A percentile compares a stretch with the other conserved stretches of the same genome.
phyloP scores from a whole-genome alignment of 2,888 invertebrate genomes.

The Tenthredo amoena region DNA sequence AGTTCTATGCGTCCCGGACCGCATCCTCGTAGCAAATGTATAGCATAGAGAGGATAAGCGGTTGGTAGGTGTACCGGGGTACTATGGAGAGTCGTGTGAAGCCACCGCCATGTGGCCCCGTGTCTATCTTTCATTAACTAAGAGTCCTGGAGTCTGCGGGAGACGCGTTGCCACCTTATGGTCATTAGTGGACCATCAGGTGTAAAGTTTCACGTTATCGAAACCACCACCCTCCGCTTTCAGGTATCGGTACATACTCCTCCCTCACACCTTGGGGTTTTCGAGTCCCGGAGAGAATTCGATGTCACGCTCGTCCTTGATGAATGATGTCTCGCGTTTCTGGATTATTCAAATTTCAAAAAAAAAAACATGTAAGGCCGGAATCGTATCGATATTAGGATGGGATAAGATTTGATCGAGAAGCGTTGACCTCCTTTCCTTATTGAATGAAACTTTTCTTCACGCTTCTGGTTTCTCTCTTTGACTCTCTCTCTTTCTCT shows the following conservation, averaged over 20 bases:
- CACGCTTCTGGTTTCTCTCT: slow-evolving; percentile 11
- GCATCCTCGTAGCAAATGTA: slow-evolving; percentile 17
- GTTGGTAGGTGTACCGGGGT: not conserved
- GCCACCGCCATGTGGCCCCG: slow-evolving; percentile 43
- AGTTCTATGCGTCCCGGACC: not conserved
- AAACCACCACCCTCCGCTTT: slow-evolving; percentile 23
- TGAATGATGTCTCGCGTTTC: not conserved
- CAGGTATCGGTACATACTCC: slow-evolving; percentile 3
- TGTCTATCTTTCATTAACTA: slow-evolving; percentile 43
- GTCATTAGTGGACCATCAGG: slow-evolving; percentile 63
- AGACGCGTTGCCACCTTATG: slow-evolving; percentile 44
- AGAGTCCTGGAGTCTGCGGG: slow-evolving; percentile 21
- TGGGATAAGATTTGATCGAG: slow-evolving; percentile 36
- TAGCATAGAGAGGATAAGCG: not conserved
- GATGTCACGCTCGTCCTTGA: slow-evolving; percentile 25
- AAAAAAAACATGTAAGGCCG: not conserved
- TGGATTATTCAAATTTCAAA: not conserved
- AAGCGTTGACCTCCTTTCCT: slow-evolving; percentile 39
- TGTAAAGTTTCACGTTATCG: slow-evolving; percentile 69
- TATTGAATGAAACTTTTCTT: slow-evolving; percentile 25
- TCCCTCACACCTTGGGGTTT: not conserved
- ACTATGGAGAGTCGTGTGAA: slow-evolving; percentile 27
- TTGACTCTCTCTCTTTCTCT: not conserved
- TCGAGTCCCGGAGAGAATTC: slow-evolving; percentile 16
- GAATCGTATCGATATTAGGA: not conserved